Percentiles rank a stretch among this genome's conserved stretches.
phyloP scores from a whole-genome alignment of 2,888 invertebrate species.

The Sinelater perroti region DNA sequence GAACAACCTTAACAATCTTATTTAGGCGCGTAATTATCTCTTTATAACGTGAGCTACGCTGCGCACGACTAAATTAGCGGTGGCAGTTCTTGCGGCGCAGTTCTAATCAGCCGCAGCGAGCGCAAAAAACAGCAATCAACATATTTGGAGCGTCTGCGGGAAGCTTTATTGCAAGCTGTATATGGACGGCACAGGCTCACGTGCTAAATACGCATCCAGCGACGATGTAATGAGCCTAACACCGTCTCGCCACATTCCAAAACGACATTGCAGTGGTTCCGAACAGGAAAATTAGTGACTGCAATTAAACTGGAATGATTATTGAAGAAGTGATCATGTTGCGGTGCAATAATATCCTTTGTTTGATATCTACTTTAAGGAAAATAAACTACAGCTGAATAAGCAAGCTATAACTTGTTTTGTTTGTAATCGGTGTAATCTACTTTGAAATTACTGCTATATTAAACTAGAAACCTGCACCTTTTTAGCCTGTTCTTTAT shows the following conservation, averaged over 20 bases:
- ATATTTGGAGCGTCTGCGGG: conserved; percentile 18
- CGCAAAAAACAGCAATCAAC: conserved; percentile 17
- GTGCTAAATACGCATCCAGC: conserved; percentile 18
- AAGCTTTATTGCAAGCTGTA: conserved; percentile 15
- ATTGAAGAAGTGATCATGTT: too few relatives aligned
- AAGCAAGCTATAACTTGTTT: background rate
- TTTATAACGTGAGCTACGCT: conserved; percentile 15
- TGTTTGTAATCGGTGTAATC: background rate
- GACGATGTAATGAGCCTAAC: conserved; percentile 14
- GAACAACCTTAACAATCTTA: conserved; percentile 20
- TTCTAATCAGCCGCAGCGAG: conserved; percentile 19
- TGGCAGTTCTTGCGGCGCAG: conserved; percentile 13
- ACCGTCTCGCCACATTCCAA: conserved; percentile 16
- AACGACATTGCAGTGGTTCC: conserved; percentile 10
- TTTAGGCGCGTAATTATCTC: conserved; percentile 15
- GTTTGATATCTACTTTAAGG: background rate
- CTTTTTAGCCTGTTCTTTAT: too few relatives aligned
- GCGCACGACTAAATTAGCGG: conserved; percentile 12
- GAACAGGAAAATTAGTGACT: too few relatives aligned
- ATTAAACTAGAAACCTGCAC: too few relatives aligned
- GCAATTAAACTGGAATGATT: too few relatives aligned
- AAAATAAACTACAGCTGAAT: background rate
- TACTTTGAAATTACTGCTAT: background rate
- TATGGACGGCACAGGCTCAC: conserved; percentile 14
- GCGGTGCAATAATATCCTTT: too few relatives aligned